Percentiles rank a stretch among this genome's conserved stretches.
Evolutionary conservation across 2,113 vertebrate genomes (phyloP).

Genomic region (Neogobius melanostomus): DNA sequence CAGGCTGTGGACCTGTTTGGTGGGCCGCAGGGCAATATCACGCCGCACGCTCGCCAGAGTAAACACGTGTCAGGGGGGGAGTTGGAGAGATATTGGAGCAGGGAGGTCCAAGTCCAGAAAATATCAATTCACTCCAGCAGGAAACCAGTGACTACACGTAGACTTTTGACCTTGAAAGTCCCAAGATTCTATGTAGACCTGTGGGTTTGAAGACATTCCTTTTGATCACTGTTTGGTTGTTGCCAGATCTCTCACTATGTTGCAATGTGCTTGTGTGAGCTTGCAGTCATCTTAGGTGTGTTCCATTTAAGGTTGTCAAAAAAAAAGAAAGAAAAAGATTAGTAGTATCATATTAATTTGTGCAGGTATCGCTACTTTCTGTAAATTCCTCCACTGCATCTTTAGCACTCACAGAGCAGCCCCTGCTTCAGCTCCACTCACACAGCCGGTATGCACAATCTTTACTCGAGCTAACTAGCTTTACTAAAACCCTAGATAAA

Average conservation of each 20-base stretch:
- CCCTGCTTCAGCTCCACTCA: no score
- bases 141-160: conserved; percentile 61
- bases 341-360: no score
- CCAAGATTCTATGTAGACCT: conserved; percentile 28
- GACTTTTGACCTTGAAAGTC: conserved; percentile 42
- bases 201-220: conserved; percentile 18
- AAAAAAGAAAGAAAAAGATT: no score
- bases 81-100: conserved; percentile 31
- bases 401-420: no score
- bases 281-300: no score
- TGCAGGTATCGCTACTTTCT: no score
- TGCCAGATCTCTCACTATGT: neutral
- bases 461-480: no score
- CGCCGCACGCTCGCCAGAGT: conserved; percentile 65
- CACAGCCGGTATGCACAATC: no score
- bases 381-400: no score
- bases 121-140: conserved; percentile 54
- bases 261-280: no score
- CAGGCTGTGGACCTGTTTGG: conserved; percentile 70
- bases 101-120: conserved; percentile 38
- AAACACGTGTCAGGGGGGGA: conserved; percentile 33
- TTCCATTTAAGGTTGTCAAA: no score
- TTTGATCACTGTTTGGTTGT: neutral
- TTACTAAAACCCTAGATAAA: no score
- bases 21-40: conserved; percentile 79